Conservation (phyloP, 2,797 vertebrate species). For the Capromys pilorides region DNA sequence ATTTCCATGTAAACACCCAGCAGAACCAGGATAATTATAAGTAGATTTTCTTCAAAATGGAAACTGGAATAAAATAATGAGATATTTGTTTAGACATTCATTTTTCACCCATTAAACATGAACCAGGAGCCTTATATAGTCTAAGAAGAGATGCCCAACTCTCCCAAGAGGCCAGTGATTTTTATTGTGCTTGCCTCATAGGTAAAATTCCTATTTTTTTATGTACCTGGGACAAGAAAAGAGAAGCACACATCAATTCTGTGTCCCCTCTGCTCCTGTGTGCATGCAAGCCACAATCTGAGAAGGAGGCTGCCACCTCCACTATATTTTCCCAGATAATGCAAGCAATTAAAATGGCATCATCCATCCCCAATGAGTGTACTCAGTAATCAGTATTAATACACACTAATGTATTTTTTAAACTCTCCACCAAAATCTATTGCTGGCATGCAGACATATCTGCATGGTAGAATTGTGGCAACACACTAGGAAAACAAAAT, state of each 20-base stretch:
- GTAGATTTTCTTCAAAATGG: neutral
- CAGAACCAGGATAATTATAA: neutral
- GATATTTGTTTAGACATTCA: neutral
- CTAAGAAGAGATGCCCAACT: neutral
- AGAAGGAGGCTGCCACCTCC: fast-evolving
- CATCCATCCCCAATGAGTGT: neutral
- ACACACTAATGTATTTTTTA: neutral
- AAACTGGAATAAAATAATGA: neutral
- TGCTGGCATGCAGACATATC: neutral
- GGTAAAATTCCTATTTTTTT: neutral
- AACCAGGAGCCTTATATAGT: neutral
- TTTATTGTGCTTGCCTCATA: neutral
- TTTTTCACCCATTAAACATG: neutral
- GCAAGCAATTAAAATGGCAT: neutral
- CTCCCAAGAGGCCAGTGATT: neutral
- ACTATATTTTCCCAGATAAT: neutral
- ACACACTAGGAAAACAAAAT: neutral
- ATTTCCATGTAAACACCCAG: neutral
- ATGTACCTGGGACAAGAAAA: neutral
- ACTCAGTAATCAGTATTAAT: neutral
- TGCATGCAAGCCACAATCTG: neutral
- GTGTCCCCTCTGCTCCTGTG: neutral
- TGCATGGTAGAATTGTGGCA: neutral
- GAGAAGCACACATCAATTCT: fast-evolving
- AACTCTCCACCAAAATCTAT: neutral